phyloP scores from a whole-genome alignment of 2,888 invertebrate species.

The Ypsolopha sequella region DNA sequence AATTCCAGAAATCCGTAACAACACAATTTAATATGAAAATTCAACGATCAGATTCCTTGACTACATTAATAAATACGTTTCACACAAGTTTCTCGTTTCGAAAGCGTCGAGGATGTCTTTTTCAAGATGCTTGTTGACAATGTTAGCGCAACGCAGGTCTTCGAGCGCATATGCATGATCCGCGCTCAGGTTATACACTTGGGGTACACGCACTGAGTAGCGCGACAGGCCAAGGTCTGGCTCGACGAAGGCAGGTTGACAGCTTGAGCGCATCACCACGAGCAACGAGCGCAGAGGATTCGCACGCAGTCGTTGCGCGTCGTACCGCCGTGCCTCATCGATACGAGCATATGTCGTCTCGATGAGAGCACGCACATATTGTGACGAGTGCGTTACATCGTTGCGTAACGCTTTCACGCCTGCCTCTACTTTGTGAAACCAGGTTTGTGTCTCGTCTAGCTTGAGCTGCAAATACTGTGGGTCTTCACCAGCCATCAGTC shows the following conservation, averaged over 20 bases:
- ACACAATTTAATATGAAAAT: no score
- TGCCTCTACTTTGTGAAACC: conserved; percentile 21
- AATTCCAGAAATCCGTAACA: no score
- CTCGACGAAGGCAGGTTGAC: not conserved
- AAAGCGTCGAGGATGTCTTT: conserved; percentile 17
- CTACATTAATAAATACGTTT: no score
- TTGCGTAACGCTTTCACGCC: conserved; percentile 20
- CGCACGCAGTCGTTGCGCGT: conserved; percentile 6
- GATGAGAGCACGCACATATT: conserved; percentile 27
- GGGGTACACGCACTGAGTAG: conserved; percentile 20
- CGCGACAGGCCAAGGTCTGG: conserved; percentile 13
- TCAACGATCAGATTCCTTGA: no score
- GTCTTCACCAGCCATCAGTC: conserved; percentile 19
- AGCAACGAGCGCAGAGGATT: conserved; percentile 21
- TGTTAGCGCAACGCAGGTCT: conserved; percentile 24
- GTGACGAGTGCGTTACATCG: conserved; percentile 23
- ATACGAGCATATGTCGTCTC: conserved; percentile 24
- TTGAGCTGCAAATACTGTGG: conserved; percentile 9
- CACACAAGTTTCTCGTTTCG: no score
- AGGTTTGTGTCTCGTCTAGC: conserved; percentile 11
- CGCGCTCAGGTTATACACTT: conserved; percentile 19
- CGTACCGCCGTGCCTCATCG: conserved; percentile 15
- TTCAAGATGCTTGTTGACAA: conserved; percentile 30
- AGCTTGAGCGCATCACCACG: conserved; percentile 20
- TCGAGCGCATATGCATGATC: conserved; percentile 16